These are phyloP conservation scores for Gephyroberyx darwinii DNA, from an alignment of 2,797 vertebrate genomes.

Conservation along the genomic window DNA sequence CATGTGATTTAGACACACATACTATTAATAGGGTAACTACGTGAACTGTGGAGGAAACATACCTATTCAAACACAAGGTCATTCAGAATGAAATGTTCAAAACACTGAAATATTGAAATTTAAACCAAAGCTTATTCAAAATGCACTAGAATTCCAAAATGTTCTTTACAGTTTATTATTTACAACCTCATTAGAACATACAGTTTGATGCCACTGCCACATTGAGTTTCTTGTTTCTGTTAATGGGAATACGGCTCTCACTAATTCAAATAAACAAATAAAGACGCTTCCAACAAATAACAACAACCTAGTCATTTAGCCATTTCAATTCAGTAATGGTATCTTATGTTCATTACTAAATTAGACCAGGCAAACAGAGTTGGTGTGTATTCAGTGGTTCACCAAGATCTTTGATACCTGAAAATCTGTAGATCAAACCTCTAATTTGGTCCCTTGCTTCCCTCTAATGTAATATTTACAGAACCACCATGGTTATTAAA, in stretches of 20 bases:
- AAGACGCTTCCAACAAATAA: no score
- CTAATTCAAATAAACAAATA: no score
- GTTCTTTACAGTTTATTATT: no score
- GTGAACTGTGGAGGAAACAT: not conserved
- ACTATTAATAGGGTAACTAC: not conserved
- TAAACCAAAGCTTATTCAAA: not conserved
- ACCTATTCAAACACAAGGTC: not conserved
- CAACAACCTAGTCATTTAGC: no score
- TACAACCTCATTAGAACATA: no score
- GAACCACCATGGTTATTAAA: constrained; percentile 74
- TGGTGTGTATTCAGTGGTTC: constrained; percentile 49
- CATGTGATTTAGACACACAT: not conserved
- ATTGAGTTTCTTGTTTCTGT: no score
- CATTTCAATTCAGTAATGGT: not conserved
- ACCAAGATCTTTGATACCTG: constrained; percentile 59
- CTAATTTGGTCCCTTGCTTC: constrained; percentile 78
- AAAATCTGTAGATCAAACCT: constrained; percentile 76
- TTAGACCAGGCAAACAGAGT: constrained; percentile 6
- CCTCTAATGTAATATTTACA: constrained; percentile 85
- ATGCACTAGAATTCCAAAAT: not conserved
- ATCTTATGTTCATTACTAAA: constrained; percentile 7
- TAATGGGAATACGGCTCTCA: no score
- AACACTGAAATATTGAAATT: not conserved
- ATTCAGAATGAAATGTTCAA: not conserved
- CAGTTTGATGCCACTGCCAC: no score